Evolutionary conservation across 2,797 vertebrate genomes (phyloP), one percentile per base, ranked within the genome.

Genomic region (Sebastes oblongus): DNA sequence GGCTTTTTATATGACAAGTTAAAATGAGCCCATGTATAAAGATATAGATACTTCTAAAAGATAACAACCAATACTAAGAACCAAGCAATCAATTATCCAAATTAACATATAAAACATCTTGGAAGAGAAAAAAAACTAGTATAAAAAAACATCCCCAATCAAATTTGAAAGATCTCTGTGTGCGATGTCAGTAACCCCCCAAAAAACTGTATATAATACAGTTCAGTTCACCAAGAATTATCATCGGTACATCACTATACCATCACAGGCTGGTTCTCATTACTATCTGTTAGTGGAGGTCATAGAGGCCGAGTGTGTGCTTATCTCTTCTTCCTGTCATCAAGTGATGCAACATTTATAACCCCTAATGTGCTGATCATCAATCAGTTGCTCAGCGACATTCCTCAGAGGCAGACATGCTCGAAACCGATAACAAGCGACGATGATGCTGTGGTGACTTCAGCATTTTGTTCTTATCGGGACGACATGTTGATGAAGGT

Each of bases 401-500:
- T 84, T 85, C 75, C 73, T 64, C 24, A 18, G 25, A 22, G 8
- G n/a, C 61, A 65, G 50, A 60, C 24, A 1, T 54, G 42, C 77
- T 68, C 65, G 36, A 71, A 68, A 20, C 61, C 30, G 55, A 58
- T 56, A 58, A 39, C 36, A 65, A 54, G 24, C 32, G 22, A 39
- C 34, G n/a, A 50, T 42, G 55, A 34, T 52, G 16, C 11, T 46
- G 20, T 3, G 16, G 6, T 9, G n/a, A 32, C 8, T 24, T 32
- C 18, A 69, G 52, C 52, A 24, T 22, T 6, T 30, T 36, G 30
- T 8, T 67, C n/a, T 86, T 68, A 88, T 87, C 71, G 77, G 20
- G 25, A 1, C 0, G 30, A 30, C 58, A 68, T 74, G 78, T 30
- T 88, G 72, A 93, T n/a, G 7, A 89, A 81, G 8, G 84, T 86